Base-by-base conservation (phyloP, 2,888 invertebrate genomes). In the Crepidodera aurea region DNA sequence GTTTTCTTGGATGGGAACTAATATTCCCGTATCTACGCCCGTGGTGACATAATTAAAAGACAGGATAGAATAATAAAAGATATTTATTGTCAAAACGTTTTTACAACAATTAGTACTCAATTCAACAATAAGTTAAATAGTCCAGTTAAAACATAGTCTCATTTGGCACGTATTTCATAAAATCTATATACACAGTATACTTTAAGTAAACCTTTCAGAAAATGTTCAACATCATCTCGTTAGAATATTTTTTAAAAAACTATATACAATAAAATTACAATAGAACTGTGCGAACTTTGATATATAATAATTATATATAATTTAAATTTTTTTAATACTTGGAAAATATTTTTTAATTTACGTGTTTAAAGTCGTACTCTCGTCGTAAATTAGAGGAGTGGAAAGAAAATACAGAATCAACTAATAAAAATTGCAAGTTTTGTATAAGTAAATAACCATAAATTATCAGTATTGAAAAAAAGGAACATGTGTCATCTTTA, bases 71-170 rank as follows among this genome's bases (percentile, higher is more conserved):
- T 54, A 60, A 40, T 60, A 50, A 60, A 44, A 37, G 22, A 32
- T 54, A 62, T 62, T 62, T 64, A 65, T 63, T 63, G 16, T 37
- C n/a, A 51, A 48, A 70, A 70, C 61, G 56, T 69, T 69, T 73
- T 70, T 71, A 70, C 69, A 71, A 74, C 70, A 73, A 71, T 72
- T 70, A 71, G 66, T 68, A 69, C 57, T 58, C 68, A 68, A 62
- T 64, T 66, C 68, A 74, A 71, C 74, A 74, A 73, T 72, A 73
- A 73, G 72, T 73, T 72, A 72, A 46, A 69, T 68, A 64, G 58
- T 62, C 67, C 59, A 59, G 62, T 65, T 69, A 67, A 62, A 69
- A 67, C 63, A 68, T 71, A 67, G 56, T 56, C 66, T 68, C 56
- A 46, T 56, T 56, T 69, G 69, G 69, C 69, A 69, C 69, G 13